phyloP scores from a whole-genome alignment of 2,113 vertebrate genomes.

The Xiphias gladius region DNA sequence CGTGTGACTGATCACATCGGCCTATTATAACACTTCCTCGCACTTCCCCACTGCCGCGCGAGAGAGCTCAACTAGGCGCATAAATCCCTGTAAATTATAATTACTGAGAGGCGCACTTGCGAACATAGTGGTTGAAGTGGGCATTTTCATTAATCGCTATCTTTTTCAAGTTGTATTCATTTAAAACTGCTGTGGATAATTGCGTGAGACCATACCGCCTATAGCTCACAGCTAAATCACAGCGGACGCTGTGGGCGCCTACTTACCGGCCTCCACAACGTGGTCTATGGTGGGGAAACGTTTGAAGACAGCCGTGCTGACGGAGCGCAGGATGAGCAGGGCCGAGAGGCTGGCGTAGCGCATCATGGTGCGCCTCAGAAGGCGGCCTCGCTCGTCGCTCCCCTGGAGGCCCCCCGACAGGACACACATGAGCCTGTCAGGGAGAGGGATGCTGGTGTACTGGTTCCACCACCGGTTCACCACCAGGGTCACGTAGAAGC shows the following conservation, averaged over 20 bases:
- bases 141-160: background rate
- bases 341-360: slow-evolving; percentile 91
- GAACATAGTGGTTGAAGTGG: background rate
- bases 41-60: background rate
- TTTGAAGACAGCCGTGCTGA: slow-evolving; percentile 94
- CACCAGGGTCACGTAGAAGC: slow-evolving; percentile 95
- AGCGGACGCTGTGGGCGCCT: background rate
- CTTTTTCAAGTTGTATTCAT: background rate
- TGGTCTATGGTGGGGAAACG: slow-evolving; percentile 95
- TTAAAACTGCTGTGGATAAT: background rate
- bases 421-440: slow-evolving; percentile 90
- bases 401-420: slow-evolving; percentile 90
- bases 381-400: slow-evolving; percentile 88
- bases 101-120: background rate
- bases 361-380: slow-evolving; percentile 92
- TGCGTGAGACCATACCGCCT: background rate
- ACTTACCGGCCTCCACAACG: slow-evolving; percentile 92
- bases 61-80: background rate
- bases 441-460: slow-evolving; percentile 91
- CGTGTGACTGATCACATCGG: slow-evolving; percentile 11
- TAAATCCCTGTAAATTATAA: background rate
- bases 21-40: background rate
- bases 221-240: background rate
- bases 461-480: slow-evolving; percentile 97
- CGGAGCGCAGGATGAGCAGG: slow-evolving; percentile 92